Conservation (phyloP, 2,888 invertebrate species). For the Lasioglossum malachurum region DNA sequence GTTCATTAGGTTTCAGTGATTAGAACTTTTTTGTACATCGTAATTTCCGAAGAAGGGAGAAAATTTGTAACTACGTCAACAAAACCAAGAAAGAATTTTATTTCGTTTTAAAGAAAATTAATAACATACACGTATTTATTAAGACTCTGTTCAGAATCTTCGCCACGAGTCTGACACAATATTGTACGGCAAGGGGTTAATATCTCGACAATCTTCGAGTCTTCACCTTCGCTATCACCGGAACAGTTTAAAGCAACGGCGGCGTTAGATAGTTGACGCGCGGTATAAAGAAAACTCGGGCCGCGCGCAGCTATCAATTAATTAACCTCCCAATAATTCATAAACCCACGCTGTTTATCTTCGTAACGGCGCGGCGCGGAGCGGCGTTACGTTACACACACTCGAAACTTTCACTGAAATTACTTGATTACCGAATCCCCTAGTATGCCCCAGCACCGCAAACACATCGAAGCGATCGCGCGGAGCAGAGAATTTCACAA, state of each 20-base stretch:
- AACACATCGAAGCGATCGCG: background rate
- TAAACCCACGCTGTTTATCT: background rate
- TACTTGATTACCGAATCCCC: background rate
- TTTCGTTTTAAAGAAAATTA: too few species aligned
- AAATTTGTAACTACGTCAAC: too few species aligned
- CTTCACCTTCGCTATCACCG: background rate
- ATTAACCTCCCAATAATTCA: background rate
- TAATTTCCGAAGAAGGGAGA: too few species aligned
- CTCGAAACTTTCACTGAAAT: constrained; percentile 3
- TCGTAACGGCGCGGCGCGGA: background rate
- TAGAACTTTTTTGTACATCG: too few species aligned
- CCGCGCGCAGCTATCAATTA: background rate
- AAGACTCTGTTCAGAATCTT: too few species aligned
- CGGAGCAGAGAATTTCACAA: background rate
- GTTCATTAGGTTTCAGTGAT: too few species aligned
- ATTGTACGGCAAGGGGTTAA: too few species aligned
- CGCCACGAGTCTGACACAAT: too few species aligned
- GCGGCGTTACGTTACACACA: background rate
- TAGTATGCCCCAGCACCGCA: background rate
- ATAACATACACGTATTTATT: too few species aligned
- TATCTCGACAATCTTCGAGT: too few species aligned
- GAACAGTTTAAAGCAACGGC: background rate
- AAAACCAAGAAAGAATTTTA: too few species aligned
- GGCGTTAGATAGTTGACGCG: background rate
- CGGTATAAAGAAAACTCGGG: background rate